Evolutionary conservation across 23 tunicate genomes (phyloP), one percentile per base, ranked within the genome.

Genomic region (Styela clava): DNA sequence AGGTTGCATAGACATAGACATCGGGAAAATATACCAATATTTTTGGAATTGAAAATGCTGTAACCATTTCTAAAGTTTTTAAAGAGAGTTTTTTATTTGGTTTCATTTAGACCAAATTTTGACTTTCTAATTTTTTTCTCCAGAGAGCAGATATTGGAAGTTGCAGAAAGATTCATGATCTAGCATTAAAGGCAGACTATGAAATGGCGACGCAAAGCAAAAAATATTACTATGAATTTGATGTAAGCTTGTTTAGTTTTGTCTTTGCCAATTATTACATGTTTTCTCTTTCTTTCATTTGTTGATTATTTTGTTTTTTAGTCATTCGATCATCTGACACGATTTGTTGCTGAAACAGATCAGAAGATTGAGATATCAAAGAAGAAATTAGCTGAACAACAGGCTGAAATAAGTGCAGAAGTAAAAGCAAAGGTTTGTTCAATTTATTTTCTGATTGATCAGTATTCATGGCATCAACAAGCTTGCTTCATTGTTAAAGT

Each of bases 61-160:
- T n/a, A n/a, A n/a, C n/a, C n/a, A n/a, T n/a, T n/a, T n/a, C n/a
- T n/a, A n/a, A n/a, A n/a, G n/a, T n/a, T n/a, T n/a, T n/a, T n/a
- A n/a, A n/a, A n/a, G n/a, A n/a, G n/a, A n/a, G n/a, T n/a, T n/a
- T n/a, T n/a, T n/a, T n/a, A n/a, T n/a, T n/a, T n/a, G n/a, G n/a
- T n/a, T n/a, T n/a, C n/a, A n/a, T n/a, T n/a, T n/a, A n/a, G n/a
- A n/a, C n/a, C n/a, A n/a, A n/a, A 44, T 12, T 12, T 44, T 44
- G 56, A 12, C 12, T 12, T 25, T 9, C 16, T 71, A 71, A 12
- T 18, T 37, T 76, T 37, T 37, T 19, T 7, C 16, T 22, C 9
- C 26, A 82, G 85, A 69, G 99, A 72, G 99, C 99, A n/a, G 99
- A 94, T 51, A 88, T 94, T 5, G 99, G 99, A 18, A 80, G 78